phyloP scores from a whole-genome alignment of 2,113 vertebrate species.

The Mormoops blainvillei region DNA sequence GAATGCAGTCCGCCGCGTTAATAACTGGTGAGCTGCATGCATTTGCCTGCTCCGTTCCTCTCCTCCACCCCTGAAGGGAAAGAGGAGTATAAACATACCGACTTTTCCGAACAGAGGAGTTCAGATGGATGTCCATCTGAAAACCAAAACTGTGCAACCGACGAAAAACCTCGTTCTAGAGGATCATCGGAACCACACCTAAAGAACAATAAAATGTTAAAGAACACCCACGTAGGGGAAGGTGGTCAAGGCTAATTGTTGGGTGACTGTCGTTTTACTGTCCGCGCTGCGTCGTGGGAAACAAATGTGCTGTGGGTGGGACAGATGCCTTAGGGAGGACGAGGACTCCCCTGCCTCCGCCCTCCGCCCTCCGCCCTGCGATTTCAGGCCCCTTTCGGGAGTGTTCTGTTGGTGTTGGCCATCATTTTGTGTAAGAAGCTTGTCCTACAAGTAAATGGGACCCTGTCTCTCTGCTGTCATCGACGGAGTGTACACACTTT shows the following conservation, averaged over 20 bases:
- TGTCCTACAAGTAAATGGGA: background rate
- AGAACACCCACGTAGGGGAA: background rate
- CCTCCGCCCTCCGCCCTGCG: background rate
- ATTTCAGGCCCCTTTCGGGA: background rate
- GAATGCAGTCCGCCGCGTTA: slow-evolving; percentile 4
- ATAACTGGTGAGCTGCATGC: background rate
- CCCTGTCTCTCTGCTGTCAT: background rate
- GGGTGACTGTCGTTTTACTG: background rate
- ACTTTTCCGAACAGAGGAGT: slow-evolving; percentile 2
- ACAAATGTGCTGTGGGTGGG: background rate
- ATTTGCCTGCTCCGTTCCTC: background rate
- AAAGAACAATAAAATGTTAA: background rate
- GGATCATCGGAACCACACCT: background rate
- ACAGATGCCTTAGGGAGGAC: background rate
- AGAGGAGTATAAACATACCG: background rate
- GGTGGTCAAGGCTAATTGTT: background rate
- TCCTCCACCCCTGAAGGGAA: background rate
- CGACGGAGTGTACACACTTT: background rate
- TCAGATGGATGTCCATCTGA: background rate
- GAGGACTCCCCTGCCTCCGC: background rate
- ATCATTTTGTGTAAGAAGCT: background rate
- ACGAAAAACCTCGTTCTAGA: background rate
- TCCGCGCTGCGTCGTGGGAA: background rate
- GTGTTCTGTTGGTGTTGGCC: background rate
- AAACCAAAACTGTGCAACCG: background rate